Conservation (phyloP, 2,888 invertebrate species). For the Nephrotoma flavescens region DNA sequence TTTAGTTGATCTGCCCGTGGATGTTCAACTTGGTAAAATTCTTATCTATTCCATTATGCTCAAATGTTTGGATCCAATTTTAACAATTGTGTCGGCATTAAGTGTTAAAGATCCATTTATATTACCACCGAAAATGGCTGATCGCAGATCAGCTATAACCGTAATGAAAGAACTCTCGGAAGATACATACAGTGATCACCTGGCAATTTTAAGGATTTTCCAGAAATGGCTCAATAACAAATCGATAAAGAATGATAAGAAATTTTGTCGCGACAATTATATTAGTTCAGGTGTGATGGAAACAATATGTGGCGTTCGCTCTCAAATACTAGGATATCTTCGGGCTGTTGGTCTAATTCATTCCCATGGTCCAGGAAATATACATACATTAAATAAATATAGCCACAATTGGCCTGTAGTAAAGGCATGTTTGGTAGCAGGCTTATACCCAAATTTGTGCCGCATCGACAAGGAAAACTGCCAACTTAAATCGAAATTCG, state of each 20-base stretch:
- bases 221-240: slow-evolving; percentile 50
- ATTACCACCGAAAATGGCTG: slow-evolving; percentile 53
- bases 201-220: slow-evolving; percentile 69
- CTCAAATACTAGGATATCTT: slow-evolving; percentile 69
- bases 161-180: slow-evolving; percentile 55
- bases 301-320: slow-evolving; percentile 71
- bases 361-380: slow-evolving; percentile 53
- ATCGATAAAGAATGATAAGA: slow-evolving; percentile 44
- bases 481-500: slow-evolving; percentile 47
- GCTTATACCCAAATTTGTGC: slow-evolving; percentile 80
- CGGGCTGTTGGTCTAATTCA: slow-evolving; percentile 34
- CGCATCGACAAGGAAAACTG: slow-evolving; percentile 49
- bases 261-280: slow-evolving; percentile 61
- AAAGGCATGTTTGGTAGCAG: slow-evolving; percentile 76
- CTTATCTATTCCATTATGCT: slow-evolving; percentile 77
- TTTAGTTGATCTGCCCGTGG: slow-evolving; percentile 79
- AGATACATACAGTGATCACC: slow-evolving; percentile 76
- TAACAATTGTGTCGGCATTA: slow-evolving; percentile 78
- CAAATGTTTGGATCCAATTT: slow-evolving; percentile 82
- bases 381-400: slow-evolving; percentile 67
- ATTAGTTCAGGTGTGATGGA: slow-evolving; percentile 76
- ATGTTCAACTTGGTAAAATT: slow-evolving; percentile 86
- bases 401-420: slow-evolving; percentile 82
- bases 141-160: slow-evolving; percentile 40
- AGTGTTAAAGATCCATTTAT: slow-evolving; percentile 65